Evolutionary conservation across 2,888 invertebrate species (phyloP).

Genomic region (Callinectes sapidus): DNA sequence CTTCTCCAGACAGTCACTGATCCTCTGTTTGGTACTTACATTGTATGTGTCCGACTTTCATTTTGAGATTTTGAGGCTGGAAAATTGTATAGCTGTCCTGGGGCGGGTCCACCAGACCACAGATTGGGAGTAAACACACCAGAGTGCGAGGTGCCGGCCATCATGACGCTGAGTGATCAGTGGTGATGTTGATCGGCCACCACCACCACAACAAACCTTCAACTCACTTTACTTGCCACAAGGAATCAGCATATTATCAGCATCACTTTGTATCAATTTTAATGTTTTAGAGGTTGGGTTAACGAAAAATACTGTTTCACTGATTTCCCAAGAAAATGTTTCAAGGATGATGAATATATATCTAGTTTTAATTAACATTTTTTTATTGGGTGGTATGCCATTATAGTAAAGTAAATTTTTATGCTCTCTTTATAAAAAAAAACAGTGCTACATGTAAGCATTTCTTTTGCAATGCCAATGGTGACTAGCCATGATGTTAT

Average conservation of each 20-base stretch:
- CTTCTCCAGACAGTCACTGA: background rate
- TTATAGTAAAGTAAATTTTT: background rate
- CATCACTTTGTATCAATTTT: background rate
- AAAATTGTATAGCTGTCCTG: conserved; percentile 60
- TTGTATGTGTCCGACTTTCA: conserved; percentile 53
- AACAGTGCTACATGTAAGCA: background rate
- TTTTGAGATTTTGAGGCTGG: conserved; percentile 8
- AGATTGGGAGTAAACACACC: background rate
- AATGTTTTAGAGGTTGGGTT: background rate
- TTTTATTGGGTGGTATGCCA: background rate
- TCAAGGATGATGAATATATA: background rate
- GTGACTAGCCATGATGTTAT: background rate
- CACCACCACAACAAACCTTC: background rate
- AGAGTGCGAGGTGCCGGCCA: background rate
- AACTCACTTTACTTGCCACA: background rate
- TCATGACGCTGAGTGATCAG: conserved; percentile 40
- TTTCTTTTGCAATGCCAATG: background rate
- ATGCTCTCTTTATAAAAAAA: background rate
- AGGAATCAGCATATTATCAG: background rate
- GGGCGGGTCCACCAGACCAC: conserved; percentile 60
- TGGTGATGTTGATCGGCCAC: no score
- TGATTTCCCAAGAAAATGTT: background rate
- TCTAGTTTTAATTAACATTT: background rate
- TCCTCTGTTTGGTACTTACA: conserved; percentile 43
- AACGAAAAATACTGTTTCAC: background rate